Evolutionary conservation across 2,888 invertebrate genomes (phyloP).

Genomic region (Vanessa cardui): DNA sequence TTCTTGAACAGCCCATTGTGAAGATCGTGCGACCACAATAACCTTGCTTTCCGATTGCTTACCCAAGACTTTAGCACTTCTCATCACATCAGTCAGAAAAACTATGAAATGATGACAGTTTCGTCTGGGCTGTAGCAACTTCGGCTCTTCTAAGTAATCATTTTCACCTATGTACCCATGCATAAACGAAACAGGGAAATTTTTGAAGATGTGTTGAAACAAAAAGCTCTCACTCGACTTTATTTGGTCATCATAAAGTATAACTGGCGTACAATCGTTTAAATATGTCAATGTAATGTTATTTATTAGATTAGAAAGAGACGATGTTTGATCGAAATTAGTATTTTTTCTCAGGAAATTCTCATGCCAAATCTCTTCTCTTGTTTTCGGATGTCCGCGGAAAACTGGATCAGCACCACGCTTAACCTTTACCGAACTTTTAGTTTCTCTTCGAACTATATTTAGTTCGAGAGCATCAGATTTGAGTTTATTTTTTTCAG

Average conservation of each 20-base stretch:
- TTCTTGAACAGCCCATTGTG: slow-evolving; percentile 89
- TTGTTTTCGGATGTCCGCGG: slow-evolving; percentile 82
- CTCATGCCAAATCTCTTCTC: slow-evolving; percentile 79
- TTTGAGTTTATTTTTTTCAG: neutral
- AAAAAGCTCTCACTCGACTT: slow-evolving; percentile 81
- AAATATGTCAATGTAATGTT: slow-evolving; percentile 84
- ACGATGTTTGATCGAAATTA: slow-evolving; percentile 79
- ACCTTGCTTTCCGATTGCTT: slow-evolving; percentile 85
- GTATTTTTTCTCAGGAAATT: slow-evolving; percentile 70
- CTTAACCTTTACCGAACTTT: slow-evolving; percentile 31
- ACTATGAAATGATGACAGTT: slow-evolving; percentile 86
- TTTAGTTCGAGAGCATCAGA: slow-evolving; percentile 20
- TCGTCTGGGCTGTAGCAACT: slow-evolving; percentile 63
- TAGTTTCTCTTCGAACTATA: slow-evolving; percentile 13
- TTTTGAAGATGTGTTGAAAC: slow-evolving; percentile 82
- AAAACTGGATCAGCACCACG: slow-evolving; percentile 80
- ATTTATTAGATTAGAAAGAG: slow-evolving; percentile 83
- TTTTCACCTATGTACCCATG: slow-evolving; percentile 84
- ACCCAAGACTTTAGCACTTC: slow-evolving; percentile 82
- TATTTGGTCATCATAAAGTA: slow-evolving; percentile 85
- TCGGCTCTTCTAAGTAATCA: slow-evolving; percentile 70
- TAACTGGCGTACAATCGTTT: slow-evolving; percentile 84
- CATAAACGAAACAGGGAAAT: slow-evolving; percentile 81
- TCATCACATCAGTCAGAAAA: slow-evolving; percentile 85
- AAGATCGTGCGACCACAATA: slow-evolving; percentile 86